A percentile compares a stretch with the other conserved stretches of the same genome.
These are phyloP conservation scores for Strongylocentrotus purpuratus DNA, from an alignment of 35 echinoderm and acorn worm species.

Conservation along the genomic window DNA sequence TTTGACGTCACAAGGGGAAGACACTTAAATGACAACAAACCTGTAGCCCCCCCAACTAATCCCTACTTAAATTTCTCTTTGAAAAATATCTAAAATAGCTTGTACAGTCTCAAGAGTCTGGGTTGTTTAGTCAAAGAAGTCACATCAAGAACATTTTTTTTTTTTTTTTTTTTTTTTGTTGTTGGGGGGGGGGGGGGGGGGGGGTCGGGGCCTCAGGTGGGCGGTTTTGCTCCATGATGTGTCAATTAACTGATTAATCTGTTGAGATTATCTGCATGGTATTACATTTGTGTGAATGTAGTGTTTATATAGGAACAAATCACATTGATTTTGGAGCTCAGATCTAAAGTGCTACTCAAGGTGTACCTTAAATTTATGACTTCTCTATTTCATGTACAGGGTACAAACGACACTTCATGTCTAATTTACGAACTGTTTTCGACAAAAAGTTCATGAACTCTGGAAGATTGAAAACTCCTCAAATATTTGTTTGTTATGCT, in stretches of 20 bases:
- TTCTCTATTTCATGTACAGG: too few species aligned
- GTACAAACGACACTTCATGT: too few species aligned
- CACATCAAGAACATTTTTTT: neutral
- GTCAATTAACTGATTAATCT: neutral
- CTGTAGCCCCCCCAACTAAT: neutral
- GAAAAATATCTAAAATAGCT: neutral
- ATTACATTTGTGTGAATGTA: neutral
- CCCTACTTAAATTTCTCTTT: neutral
- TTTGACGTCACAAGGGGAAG: neutral
- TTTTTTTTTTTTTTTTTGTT: too few species aligned
- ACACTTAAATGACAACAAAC: neutral
- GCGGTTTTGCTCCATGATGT: neutral
- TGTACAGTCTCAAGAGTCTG: neutral
- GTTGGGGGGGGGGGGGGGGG: too few species aligned
- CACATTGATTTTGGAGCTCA: too few species aligned
- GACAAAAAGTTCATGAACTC: neutral
- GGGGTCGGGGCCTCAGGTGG: too few species aligned
- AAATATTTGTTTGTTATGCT: neutral
- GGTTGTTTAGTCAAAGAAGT: neutral
- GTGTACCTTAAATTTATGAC: too few species aligned
- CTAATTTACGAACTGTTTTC: neutral
- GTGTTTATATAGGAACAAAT: too few species aligned
- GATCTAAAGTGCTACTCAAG: too few species aligned
- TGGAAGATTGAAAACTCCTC: neutral
- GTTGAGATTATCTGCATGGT: neutral